These are phyloP conservation scores for Crotalus horridus DNA, from an alignment of 2,113 vertebrate genomes.

Conservation along the genomic window DNA sequence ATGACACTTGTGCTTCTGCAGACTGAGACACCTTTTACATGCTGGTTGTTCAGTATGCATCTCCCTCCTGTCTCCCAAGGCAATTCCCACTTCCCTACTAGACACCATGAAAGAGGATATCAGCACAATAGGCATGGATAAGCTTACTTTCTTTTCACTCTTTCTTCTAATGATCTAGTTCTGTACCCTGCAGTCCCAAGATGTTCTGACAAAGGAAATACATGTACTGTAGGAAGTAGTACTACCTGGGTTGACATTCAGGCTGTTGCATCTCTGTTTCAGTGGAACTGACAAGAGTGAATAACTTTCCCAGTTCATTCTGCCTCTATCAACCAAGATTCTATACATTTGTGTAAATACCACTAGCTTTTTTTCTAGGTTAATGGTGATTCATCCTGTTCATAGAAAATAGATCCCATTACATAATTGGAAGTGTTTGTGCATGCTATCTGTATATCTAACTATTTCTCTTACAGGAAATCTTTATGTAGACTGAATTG, in stretches of 20 bases:
- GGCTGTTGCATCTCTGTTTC: neutral
- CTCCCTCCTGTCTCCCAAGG: neutral
- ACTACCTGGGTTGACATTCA: neutral
- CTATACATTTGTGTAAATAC: neutral
- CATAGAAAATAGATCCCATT: neutral
- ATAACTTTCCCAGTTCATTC: neutral
- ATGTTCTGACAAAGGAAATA: neutral
- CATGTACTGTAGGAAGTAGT: neutral
- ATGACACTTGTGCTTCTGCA: neutral
- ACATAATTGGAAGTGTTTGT: neutral
- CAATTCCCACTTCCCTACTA: neutral
- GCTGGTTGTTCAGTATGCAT: neutral
- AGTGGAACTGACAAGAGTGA: neutral
- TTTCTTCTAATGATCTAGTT: neutral
- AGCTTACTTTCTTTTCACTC: neutral
- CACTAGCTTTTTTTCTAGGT: neutral
- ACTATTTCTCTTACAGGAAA: neutral
- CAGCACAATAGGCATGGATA: neutral
- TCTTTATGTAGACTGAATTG: neutral
- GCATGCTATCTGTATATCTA: neutral
- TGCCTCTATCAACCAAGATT: neutral
- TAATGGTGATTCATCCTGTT: neutral
- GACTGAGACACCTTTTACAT: neutral
- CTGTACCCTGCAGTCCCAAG: neutral
- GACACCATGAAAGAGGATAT: neutral